These are phyloP conservation scores for Gnathonemus echidnorhynchus DNA, from an alignment of 2,113 vertebrate genomes.

Conservation along the genomic window DNA sequence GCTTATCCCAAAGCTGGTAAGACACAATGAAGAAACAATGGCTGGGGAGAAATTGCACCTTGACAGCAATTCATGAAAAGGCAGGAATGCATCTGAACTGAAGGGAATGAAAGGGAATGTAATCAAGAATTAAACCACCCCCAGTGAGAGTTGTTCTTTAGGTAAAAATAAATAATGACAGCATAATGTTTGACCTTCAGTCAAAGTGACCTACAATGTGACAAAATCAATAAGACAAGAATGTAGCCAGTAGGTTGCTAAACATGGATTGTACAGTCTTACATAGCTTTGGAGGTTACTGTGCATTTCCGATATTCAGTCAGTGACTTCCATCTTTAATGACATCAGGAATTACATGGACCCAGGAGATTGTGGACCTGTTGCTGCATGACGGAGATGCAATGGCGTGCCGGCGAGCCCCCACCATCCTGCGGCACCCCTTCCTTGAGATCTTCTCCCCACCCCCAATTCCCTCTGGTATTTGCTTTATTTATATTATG, in stretches of 20 bases:
- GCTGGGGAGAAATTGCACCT: neutral
- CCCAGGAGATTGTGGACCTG: conserved; percentile 72
- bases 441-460: conserved; percentile 62
- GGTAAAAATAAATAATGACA: neutral
- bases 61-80: neutral
- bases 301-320: neutral
- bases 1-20: conserved; percentile 73
- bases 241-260: neutral
- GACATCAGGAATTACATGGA: conserved; percentile 69
- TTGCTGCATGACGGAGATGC: conserved; percentile 58
- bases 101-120: neutral
- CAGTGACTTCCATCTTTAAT: too few relatives aligned
- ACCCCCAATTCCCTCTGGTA: conserved; percentile 59
- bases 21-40: neutral
- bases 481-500: neutral
- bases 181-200: neutral
- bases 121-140: neutral
- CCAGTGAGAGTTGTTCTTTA: neutral
- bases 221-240: neutral
- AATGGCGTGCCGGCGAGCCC: conserved; percentile 55
- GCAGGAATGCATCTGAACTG: neutral
- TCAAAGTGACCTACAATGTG: neutral
- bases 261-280: neutral
- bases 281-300: neutral
- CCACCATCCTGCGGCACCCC: conserved; percentile 51